Conservation (phyloP, 2,113 vertebrate species). For the Cyanoderma ruficeps region DNA sequence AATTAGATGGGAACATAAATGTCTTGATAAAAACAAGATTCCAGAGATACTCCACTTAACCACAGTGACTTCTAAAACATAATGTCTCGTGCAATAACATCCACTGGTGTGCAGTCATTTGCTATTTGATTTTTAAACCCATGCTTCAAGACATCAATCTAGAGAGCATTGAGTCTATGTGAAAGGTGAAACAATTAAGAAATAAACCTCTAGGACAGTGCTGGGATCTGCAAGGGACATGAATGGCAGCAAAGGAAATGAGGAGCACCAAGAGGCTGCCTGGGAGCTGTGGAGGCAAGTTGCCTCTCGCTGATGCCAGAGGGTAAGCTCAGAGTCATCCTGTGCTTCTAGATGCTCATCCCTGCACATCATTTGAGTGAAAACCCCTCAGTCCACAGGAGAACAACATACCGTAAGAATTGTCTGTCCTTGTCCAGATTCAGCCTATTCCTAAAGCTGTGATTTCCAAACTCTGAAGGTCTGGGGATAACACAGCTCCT, state of each 20-base stretch:
- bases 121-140: slow-evolving; percentile 26
- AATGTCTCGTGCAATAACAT: neutral
- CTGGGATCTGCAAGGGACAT: neutral
- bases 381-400: neutral
- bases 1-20: slow-evolving; percentile 53
- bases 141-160: neutral
- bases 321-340: neutral
- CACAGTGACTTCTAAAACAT: slow-evolving; percentile 12
- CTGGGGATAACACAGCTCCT: neutral
- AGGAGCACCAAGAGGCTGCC: neutral
- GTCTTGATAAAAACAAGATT: slow-evolving; percentile 48
- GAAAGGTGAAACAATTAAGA: slow-evolving; percentile 5
- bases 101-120: neutral
- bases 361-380: neutral
- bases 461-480: neutral
- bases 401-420: neutral
- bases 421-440: neutral
- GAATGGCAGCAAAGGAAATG: neutral
- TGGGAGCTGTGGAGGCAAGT: neutral
- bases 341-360: neutral
- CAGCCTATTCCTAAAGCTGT: neutral
- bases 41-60: slow-evolving; percentile 28
- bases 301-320: neutral
- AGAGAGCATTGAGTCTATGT: neutral
- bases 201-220: neutral